Evolutionary conservation across 2,113 vertebrate genomes (phyloP), one percentile per base, ranked within the genome.

Genomic region (Megalops atlanticus): DNA sequence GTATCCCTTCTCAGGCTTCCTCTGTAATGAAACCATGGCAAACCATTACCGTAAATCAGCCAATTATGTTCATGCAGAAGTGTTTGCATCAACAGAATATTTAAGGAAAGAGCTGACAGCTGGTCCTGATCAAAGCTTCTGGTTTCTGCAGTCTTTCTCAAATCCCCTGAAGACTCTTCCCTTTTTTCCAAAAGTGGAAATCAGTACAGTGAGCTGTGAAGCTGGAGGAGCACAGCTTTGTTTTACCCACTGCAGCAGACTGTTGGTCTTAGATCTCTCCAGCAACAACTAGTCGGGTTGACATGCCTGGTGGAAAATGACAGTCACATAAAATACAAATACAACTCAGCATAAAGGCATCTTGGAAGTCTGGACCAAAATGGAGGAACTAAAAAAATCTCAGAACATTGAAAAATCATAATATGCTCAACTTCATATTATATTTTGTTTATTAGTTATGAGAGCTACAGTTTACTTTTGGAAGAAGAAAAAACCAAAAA

Each of bases 101-200:
- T 81, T 84, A 87, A 89, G 87, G 85, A 90, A 81, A 84, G 72
- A 47, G 88, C 85, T 87, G 93, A 91, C 92, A 93, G 91, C 92
- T 91, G 91, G 89, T 89, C 86, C 87, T 90, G 90, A 92, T 93
- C 89, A 92, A 93, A 92, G 87, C 84, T 80, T 69, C 85, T n/a
- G 85, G 88, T 91, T 89, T 90, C 88, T 31, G 39, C 87, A 87
- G 85, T 79, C 83, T 84, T 87, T 86, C 84, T 0, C 78, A 77
- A 74, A 89, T 90, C 79, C 86, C 89, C 93, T 74, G 79, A 88
- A 92, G 90, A 89, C 89, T 64, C 47, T 84, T 83, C 76, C 81
- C n/a, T n/a, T n/a, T 78, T 77, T 88, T 91, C 91, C 89, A 90
- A 89, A 49, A n/a, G 78, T n/a, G 35, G 68, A 68, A 73, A 40